phyloP scores from a whole-genome alignment of 2,888 invertebrate species.

The Drosophila recens region DNA sequence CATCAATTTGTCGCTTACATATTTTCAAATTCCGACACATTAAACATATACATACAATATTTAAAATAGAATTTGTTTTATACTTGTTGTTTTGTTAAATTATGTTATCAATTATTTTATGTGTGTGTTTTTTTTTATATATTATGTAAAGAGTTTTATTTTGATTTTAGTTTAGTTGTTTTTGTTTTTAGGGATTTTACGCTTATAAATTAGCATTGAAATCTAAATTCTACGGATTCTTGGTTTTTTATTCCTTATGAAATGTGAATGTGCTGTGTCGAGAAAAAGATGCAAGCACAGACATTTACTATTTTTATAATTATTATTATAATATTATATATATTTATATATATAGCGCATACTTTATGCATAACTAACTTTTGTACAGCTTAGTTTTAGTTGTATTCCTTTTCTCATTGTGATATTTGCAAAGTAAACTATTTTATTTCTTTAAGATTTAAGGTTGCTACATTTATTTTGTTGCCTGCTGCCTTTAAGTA shows the following conservation, averaged over 20 bases:
- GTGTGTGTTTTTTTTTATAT: constrained; percentile 34
- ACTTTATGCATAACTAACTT: constrained; percentile 68
- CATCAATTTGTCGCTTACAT: constrained; percentile 39
- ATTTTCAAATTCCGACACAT: constrained; percentile 76
- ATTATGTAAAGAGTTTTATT: constrained; percentile 66
- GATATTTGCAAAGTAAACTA: constrained; percentile 71
- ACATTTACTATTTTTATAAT: constrained; percentile 38
- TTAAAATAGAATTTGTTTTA: constrained; percentile 78
- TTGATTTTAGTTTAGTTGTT: constrained; percentile 59
- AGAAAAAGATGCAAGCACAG: constrained; percentile 74
- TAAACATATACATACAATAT: constrained; percentile 79
- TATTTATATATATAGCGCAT: constrained; percentile 58
- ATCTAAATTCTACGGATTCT: constrained; percentile 71
- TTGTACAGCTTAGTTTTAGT: constrained; percentile 76
- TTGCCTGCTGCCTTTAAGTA: constrained; percentile 71
- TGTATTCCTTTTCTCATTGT: constrained; percentile 45
- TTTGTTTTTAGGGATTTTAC: constrained; percentile 47
- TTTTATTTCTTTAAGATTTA: constrained; percentile 61
- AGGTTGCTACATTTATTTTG: constrained; percentile 71
- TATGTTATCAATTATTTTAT: constrained; percentile 77
- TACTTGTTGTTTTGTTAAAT: constrained; percentile 48
- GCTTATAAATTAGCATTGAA: constrained; percentile 67
- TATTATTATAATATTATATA: constrained; percentile 24
- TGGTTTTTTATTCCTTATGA: constrained; percentile 52
- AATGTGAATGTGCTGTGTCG: constrained; percentile 67